A percentile compares a stretch with the other conserved stretches of the same genome.
These are phyloP conservation scores for Aptenodytes forsteri DNA, from an alignment of 2,113 vertebrate genomes.

Conservation along the genomic window DNA sequence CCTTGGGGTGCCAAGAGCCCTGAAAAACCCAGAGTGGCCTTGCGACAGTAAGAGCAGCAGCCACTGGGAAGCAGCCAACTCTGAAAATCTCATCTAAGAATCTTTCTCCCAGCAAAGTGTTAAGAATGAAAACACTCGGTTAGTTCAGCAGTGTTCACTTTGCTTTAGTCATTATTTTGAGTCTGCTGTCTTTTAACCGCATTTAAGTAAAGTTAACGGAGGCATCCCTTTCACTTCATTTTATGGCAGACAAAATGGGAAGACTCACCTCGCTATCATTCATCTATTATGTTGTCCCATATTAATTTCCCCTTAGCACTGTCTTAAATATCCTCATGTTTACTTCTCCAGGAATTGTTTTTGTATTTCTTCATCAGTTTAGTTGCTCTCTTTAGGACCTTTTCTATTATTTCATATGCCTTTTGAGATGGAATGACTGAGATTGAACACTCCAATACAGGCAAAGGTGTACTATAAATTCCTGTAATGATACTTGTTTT, in stretches of 20 bases:
- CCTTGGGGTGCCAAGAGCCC: neutral
- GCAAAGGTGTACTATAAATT: slow-evolving; percentile 1
- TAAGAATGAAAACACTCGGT: neutral
- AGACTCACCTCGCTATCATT: neutral
- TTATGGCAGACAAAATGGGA: neutral
- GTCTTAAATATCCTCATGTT: slow-evolving; percentile 10
- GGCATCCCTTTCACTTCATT: neutral
- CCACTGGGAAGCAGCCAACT: neutral
- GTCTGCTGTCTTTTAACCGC: neutral
- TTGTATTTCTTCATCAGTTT: slow-evolving; percentile 17
- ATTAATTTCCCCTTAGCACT: slow-evolving; percentile 7
- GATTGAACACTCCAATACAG: slow-evolving; percentile 7
- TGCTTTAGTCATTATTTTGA: neutral
- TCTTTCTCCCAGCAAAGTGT: neutral
- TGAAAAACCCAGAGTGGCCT: neutral
- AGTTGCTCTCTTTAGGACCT: neutral
- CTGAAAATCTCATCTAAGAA: neutral
- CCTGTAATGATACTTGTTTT: slow-evolving; percentile 26
- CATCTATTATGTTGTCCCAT: neutral
- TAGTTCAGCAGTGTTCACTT: neutral
- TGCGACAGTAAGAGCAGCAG: neutral
- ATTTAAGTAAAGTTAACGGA: neutral
- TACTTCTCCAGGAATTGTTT: slow-evolving; percentile 3
- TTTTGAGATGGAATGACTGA: slow-evolving; percentile 1
- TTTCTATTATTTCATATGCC: neutral